Evolutionary conservation across 2,888 invertebrate species (phyloP).

Genomic region (Chrysotoxum bicinctum): DNA sequence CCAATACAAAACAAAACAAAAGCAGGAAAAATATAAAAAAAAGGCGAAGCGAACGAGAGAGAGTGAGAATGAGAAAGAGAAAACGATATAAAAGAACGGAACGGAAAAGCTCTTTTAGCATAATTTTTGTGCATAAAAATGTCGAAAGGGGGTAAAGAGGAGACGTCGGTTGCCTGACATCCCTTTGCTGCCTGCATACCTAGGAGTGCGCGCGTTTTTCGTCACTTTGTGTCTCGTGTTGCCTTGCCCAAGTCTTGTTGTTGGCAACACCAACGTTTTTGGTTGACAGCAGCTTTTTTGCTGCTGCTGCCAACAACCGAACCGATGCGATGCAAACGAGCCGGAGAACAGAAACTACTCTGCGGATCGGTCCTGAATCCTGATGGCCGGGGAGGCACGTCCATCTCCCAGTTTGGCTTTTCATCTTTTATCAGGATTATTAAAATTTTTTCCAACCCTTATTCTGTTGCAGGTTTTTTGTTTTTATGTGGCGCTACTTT

Average conservation of each 20-base stretch:
- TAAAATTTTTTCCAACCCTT: constrained; percentile 45
- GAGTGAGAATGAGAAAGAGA: constrained; percentile 12
- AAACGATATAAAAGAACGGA: constrained; percentile 24
- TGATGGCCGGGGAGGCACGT: constrained; percentile 29
- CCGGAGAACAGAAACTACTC: constrained; percentile 38
- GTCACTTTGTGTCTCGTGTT: constrained; percentile 35
- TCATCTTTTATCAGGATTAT: constrained; percentile 72
- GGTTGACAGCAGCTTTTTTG: constrained; percentile 59
- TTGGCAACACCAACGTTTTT: constrained; percentile 62
- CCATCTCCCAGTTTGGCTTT: constrained; percentile 55
- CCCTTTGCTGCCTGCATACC: not conserved
- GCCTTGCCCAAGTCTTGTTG: constrained; percentile 53
- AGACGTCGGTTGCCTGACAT: not conserved
- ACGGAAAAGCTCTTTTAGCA: constrained; percentile 62
- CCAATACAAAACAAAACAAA: constrained; percentile 55
- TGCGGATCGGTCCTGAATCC: constrained; percentile 45
- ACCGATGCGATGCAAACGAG: constrained; percentile 24
- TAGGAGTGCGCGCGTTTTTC: constrained; percentile 67
- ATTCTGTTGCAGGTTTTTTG: constrained; percentile 27
- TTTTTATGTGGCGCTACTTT: constrained; percentile 61
- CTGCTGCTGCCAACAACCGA: constrained; percentile 17
- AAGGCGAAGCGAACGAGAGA: not conserved
- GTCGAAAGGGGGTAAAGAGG: not conserved
- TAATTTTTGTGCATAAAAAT: constrained; percentile 44
- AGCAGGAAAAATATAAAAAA: constrained; percentile 33